Base-by-base conservation (phyloP, 2,888 invertebrate genomes). In the Epirrhoe alternata region DNA sequence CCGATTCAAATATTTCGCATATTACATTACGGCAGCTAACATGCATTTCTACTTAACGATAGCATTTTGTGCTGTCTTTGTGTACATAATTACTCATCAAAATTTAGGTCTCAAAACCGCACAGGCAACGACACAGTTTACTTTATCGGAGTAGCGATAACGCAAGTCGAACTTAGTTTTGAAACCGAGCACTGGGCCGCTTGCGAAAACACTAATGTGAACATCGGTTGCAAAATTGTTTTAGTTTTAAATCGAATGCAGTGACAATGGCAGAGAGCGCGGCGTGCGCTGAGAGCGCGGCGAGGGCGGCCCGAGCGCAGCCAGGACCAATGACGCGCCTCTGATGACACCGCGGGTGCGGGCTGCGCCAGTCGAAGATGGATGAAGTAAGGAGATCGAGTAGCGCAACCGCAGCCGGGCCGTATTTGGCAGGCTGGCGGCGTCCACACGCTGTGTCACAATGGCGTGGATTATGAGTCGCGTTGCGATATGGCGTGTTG, bases 161-260 rank as follows among this genome's bases (percentile, higher is more conserved):
- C 90, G 91, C 87, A 89, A 90, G 90, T 88, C 87, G 88, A 88
- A 88, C 89, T 85, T 78, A 78, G 87, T 92, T 92, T 92, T 90
- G 92, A 92, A 92, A 92, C 89, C 84, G 86, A 86, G 88, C 88
- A 87, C 83, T 91, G 91, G 90, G 92, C 90, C 86, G 90, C 92
- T 94, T 93, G 93, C 93, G 93, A 93, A 93, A 94, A 93, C 88
- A 81, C 91, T 91, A 93, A 93, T 93, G 92, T 92, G 93, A 92
- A 90, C 90, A 92, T 92, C 89, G 90, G 86, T 92, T 92, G 91
- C 92, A 89, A 92, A 93, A 92, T 92, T 90, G 87, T 89, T 92
- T 91, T 90, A 91, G 88, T 90, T 92, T 89, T 87, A 86, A 89
- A 91, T 89, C 85, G 84, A 88, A 89, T 86, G 84, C 84, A 83